phyloP scores from a whole-genome alignment of 2,797 vertebrate species.

The Helostoma temminkii region DNA sequence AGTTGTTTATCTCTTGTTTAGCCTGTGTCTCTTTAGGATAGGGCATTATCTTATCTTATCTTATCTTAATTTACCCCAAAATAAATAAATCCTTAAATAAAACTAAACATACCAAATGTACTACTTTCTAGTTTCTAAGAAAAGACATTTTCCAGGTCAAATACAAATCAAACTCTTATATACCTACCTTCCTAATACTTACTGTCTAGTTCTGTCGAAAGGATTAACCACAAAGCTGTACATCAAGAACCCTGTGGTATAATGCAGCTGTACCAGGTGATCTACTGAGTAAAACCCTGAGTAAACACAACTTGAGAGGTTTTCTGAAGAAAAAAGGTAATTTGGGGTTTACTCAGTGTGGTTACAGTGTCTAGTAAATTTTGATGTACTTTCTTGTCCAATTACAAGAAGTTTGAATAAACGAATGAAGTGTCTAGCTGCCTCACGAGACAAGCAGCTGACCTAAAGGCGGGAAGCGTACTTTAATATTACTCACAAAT shows the following conservation, averaged over 20 bases:
- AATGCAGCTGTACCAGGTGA: not conserved
- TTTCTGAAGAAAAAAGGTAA: not conserved
- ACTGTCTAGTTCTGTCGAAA: no score
- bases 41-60: no score
- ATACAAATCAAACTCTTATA: not conserved
- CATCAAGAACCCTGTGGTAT: not conserved
- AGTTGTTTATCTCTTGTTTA: no score
- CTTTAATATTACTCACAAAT: not conserved
- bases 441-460: not conserved
- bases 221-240: not conserved
- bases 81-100: no score
- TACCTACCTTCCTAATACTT: not conserved
- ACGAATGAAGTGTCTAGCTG: no score
- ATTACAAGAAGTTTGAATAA: no score
- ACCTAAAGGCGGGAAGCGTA: not conserved
- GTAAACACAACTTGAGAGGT: not conserved
- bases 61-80: no score
- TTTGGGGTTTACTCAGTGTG: not conserved
- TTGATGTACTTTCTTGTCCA: no score
- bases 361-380: no score
- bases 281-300: slow-evolving; percentile 15
- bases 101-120: not conserved
- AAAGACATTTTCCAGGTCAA: not conserved
- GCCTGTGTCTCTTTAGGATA: no score
- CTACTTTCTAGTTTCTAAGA: not conserved